Conservation (phyloP, 2,888 invertebrate species). For the Protodeltote pygarga region DNA sequence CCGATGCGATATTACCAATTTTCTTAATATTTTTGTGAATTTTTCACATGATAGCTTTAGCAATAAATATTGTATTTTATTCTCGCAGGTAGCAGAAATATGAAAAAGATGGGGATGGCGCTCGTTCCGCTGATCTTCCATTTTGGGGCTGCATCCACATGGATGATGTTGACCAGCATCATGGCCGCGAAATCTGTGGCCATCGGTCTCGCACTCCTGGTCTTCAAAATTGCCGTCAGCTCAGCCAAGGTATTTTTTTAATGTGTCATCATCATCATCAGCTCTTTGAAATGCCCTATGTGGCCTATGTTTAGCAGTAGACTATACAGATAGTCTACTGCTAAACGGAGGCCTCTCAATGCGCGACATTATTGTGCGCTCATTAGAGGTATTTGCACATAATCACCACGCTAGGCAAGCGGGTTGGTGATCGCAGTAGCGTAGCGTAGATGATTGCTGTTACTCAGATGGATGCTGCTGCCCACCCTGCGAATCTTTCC, state of each 20-base stretch:
- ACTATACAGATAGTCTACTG: not conserved
- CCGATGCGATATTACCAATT: too few relatives aligned
- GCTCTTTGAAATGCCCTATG: not conserved
- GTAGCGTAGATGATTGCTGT: too few relatives aligned
- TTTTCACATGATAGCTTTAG: too few relatives aligned
- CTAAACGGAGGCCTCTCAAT: too few relatives aligned
- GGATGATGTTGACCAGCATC: slow-evolving; percentile 74
- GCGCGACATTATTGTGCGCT: too few relatives aligned
- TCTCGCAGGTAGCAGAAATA: slow-evolving; percentile 56
- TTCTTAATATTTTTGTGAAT: too few relatives aligned
- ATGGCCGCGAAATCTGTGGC: slow-evolving; percentile 75
- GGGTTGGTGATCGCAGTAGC: too few relatives aligned
- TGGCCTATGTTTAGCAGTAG: slow-evolving; percentile 3
- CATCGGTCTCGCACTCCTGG: slow-evolving; percentile 69
- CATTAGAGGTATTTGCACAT: too few relatives aligned
- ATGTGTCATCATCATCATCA: not conserved
- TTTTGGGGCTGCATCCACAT: slow-evolving; percentile 75
- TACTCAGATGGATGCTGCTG: too few relatives aligned
- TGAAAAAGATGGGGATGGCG: slow-evolving; percentile 71
- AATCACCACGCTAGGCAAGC: too few relatives aligned
- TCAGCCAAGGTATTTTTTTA: slow-evolving; percentile 71
- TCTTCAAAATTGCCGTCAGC: slow-evolving; percentile 80
- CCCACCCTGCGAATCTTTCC: too few relatives aligned
- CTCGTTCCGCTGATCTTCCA: slow-evolving; percentile 78
- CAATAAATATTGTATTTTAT: not conserved